These are phyloP conservation scores for Tiliacea citrago DNA, from an alignment of 2,888 invertebrate genomes.

Conservation along the genomic window DNA sequence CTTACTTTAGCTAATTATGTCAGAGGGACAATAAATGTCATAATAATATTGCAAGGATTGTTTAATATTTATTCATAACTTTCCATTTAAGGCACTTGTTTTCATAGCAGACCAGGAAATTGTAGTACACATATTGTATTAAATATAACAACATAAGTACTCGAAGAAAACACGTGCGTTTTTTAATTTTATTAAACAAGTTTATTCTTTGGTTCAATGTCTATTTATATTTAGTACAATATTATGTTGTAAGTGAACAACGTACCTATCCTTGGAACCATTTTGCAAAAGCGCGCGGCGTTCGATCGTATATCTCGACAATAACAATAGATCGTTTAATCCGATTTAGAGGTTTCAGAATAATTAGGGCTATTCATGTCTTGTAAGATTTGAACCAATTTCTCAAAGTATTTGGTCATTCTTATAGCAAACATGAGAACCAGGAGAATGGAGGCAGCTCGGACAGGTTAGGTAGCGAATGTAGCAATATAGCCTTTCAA, in stretches of 20 bases:
- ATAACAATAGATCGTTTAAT: conserved; percentile 56
- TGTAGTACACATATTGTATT: background rate
- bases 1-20: background rate
- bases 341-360: conserved; percentile 38
- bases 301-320: conserved; percentile 49
- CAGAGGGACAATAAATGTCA: background rate
- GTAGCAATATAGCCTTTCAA: background rate
- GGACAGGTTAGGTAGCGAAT: background rate
- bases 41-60: background rate
- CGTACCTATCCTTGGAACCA: conserved; percentile 58
- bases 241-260: conserved; percentile 39
- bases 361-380: conserved; percentile 42
- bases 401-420: conserved; percentile 21
- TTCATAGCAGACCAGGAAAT: conserved; percentile 5
- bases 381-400: conserved; percentile 16
- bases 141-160: background rate
- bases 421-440: conserved; percentile 1
- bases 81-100: background rate
- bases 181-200: conserved; percentile 1
- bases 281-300: conserved; percentile 55
- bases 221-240: conserved; percentile 22
- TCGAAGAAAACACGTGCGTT: background rate
- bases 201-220: conserved; percentile 17
- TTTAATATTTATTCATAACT: background rate
- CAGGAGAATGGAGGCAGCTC: background rate